Evolutionary conservation across 2,797 vertebrate genomes (phyloP), one percentile per base, ranked within the genome.

Genomic region (Nasua narica): DNA sequence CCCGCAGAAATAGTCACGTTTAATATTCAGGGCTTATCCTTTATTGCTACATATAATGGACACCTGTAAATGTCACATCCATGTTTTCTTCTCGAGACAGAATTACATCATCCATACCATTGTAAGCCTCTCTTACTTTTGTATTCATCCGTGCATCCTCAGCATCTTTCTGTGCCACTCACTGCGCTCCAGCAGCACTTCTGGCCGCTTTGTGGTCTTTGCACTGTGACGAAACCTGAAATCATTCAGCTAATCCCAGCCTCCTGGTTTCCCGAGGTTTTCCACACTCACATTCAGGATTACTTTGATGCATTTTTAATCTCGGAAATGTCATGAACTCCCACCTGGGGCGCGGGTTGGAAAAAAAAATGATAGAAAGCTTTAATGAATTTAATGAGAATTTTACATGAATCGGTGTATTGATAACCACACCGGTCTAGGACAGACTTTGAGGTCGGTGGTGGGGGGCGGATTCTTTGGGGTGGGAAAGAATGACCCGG

Each of bases 181-280:
- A 0, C 8, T 1, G 0, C 2, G 14, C 50, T 5, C 50, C 37
- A 2, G 8, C 60, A 3, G 14, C 14, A 1, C 2, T 18, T 10
- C 2, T 0, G 0, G 19, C 7, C 4, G 35, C 67, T 43, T n/a
- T 27, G 9, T 1, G 3, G 21, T 13, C 46, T 35, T 32, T 3
- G 18, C 16, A 0, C 14, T 10, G 18, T 6, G 54, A 7, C 35
- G 48, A 78, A 50, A 16, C 54, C 21, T 3, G 50, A 43, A 12
- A 35, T 56, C 7, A 1, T 15, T 21, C 27, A 56, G 21, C 6
- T 27, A 3, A 21, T 27, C 46, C 14, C 7, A 7, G 29, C 5
- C 23, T 1, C 19, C 11, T 3, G 65, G 46, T 62, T 21, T 50
- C 84, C 84, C n/a, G 2, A 37, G 76, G 56, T 0, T 54, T 25